A percentile compares a stretch with the other conserved stretches of the same genome.
These are phyloP conservation scores for Orycteropus afer DNA, from an alignment of 2,113 vertebrate genomes.

Conservation along the genomic window DNA sequence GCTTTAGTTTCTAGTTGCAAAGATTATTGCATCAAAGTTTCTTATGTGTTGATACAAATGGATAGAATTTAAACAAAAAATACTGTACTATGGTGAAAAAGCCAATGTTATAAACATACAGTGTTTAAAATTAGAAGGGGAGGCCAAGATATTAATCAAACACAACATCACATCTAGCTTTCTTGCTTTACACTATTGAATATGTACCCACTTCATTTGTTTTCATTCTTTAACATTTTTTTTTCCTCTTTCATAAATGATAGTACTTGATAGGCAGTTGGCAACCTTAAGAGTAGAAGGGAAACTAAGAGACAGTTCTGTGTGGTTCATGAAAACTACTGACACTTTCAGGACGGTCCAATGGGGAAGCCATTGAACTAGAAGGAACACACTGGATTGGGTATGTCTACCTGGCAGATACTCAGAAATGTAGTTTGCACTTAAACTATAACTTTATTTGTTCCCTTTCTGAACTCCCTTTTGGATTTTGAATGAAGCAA, in stretches of 20 bases:
- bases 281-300: constrained; percentile 64
- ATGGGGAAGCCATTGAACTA: constrained; percentile 79
- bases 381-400: constrained; percentile 85
- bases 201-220: not conserved
- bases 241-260: constrained; percentile 59
- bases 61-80: constrained; percentile 67
- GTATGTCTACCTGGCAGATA: constrained; percentile 81
- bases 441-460: constrained; percentile 85
- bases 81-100: constrained; percentile 66
- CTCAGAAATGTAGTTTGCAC: constrained; percentile 90
- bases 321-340: constrained; percentile 74
- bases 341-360: constrained; percentile 66
- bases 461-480: constrained; percentile 84
- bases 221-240: constrained; percentile 42
- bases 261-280: constrained; percentile 74
- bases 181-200: constrained; percentile 73
- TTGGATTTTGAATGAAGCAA: constrained; percentile 92
- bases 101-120: constrained; percentile 41
- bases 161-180: constrained; percentile 66
- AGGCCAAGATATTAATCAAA: constrained; percentile 75
- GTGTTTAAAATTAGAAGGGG: constrained; percentile 69
- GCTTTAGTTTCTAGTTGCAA: constrained; percentile 64
- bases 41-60: constrained; percentile 60
- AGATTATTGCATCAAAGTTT: constrained; percentile 63
- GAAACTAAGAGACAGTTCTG: constrained; percentile 69